Percentiles rank a stretch among this genome's conserved stretches.
phyloP scores from a whole-genome alignment of 2,888 invertebrate genomes.

The Altica lythri region DNA sequence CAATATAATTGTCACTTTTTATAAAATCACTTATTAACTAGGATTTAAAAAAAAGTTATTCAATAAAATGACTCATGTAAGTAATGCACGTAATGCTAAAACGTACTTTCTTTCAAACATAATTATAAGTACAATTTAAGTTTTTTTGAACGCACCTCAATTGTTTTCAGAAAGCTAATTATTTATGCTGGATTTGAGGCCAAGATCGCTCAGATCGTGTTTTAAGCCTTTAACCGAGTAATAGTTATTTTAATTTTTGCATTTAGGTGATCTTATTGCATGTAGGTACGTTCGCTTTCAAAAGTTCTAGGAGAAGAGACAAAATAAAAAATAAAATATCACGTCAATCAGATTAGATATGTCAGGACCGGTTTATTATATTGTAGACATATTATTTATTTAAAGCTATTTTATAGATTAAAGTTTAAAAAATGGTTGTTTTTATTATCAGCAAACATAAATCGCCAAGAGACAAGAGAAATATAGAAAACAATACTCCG shows the following conservation, averaged over 20 bases:
- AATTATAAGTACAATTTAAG: slow-evolving; percentile 12
- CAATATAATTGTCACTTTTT: too few relatives aligned
- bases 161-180: slow-evolving; percentile 26
- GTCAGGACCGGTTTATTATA: too few relatives aligned
- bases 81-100: background rate
- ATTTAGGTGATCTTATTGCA: slow-evolving; percentile 11
- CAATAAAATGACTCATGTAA: background rate
- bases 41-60: background rate
- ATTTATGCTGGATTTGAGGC: slow-evolving; percentile 25
- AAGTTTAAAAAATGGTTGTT: too few relatives aligned
- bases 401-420: too few relatives aligned
- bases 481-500: too few relatives aligned
- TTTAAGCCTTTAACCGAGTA: slow-evolving; percentile 16
- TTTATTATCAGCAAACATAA: too few relatives aligned
- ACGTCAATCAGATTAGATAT: too few relatives aligned
- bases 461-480: too few relatives aligned
- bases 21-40: too few relatives aligned
- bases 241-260: slow-evolving; percentile 13
- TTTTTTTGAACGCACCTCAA: slow-evolving; percentile 27
- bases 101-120: slow-evolving; percentile 13
- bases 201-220: slow-evolving; percentile 25
- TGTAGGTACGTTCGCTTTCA: background rate
- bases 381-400: too few relatives aligned
- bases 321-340: background rate
- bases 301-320: background rate